A percentile compares a stretch with the other conserved stretches of the same genome.
These are phyloP conservation scores for Caenorhabditis japonica DNA, from an alignment of 2,888 invertebrate species.

Conservation along the genomic window DNA sequence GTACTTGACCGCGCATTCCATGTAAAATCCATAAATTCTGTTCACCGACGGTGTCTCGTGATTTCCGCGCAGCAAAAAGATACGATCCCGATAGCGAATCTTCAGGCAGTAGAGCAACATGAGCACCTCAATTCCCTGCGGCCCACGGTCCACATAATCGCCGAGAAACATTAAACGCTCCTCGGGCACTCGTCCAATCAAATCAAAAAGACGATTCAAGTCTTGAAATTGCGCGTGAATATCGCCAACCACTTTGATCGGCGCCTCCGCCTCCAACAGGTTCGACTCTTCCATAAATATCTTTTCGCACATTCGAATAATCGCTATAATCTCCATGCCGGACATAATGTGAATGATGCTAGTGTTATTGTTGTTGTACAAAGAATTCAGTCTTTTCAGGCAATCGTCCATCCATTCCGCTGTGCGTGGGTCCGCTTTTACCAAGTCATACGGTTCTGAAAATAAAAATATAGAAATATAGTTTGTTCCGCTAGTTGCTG, in stretches of 20 bases:
- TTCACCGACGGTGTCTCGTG: constrained; percentile 73
- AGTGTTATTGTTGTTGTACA: constrained; percentile 57
- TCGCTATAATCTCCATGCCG: constrained; percentile 62
- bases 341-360: constrained; percentile 60
- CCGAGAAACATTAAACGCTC: constrained; percentile 68
- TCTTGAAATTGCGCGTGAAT: constrained; percentile 71
- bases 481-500: neutral
- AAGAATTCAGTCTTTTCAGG: constrained; percentile 61
- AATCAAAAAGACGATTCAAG: constrained; percentile 68
- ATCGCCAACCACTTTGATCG: constrained; percentile 71
- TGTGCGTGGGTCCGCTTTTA: constrained; percentile 11
- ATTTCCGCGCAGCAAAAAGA: constrained; percentile 70
- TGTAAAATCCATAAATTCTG: constrained; percentile 72
- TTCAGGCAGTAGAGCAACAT: constrained; percentile 68
- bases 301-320: constrained; percentile 48
- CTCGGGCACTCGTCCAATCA: constrained; percentile 71
- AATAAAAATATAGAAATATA: neutral
- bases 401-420: constrained; percentile 65
- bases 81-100: constrained; percentile 66
- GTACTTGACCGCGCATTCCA: constrained; percentile 67
- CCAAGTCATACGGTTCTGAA: constrained; percentile 9
- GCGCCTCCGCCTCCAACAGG: constrained; percentile 68
- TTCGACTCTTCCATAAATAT: constrained; percentile 65
- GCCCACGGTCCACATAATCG: constrained; percentile 74
- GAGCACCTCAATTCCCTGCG: constrained; percentile 70